These are phyloP conservation scores for Hyperoplus immaculatus DNA, from an alignment of 2,797 vertebrate genomes.

Conservation along the genomic window DNA sequence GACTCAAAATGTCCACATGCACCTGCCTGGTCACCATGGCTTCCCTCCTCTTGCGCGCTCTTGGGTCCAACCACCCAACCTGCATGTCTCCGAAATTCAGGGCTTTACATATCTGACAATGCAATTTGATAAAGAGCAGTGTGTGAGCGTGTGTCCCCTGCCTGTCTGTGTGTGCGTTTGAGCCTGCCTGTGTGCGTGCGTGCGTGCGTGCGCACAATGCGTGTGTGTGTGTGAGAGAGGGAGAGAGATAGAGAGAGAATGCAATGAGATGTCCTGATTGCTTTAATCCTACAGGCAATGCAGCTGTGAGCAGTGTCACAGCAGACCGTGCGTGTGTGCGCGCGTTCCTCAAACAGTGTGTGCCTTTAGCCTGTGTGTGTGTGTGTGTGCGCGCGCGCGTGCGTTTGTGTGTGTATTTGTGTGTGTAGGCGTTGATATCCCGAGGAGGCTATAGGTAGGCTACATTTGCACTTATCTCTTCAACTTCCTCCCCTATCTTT, in stretches of 20 bases:
- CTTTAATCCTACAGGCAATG: constrained; percentile 97
- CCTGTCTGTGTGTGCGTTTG: constrained; percentile 28
- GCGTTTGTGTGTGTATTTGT: constrained; percentile 48
- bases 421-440: constrained; percentile 91
- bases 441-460: constrained; percentile 79
- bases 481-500: constrained; percentile 45
- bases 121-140: constrained; percentile 79
- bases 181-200: constrained; percentile 35
- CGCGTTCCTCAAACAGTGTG: too few relatives aligned
- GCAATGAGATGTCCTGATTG: constrained; percentile 88
- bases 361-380: constrained; percentile 21
- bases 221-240: constrained; percentile 40
- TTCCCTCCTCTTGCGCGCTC: constrained; percentile 36
- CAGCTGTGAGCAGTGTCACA: constrained; percentile 93
- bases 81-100: constrained; percentile 63
- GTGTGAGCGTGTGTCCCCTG: constrained; percentile 40
- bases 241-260: constrained; percentile 69
- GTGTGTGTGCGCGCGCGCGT: constrained; percentile 76
- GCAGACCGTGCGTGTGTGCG: constrained; percentile 58
- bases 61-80: constrained; percentile 53
- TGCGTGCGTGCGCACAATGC: constrained; percentile 48
- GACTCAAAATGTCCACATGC: constrained; percentile 34
- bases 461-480: constrained; percentile 45
- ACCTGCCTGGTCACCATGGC: constrained; percentile 35
- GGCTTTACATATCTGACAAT: constrained; percentile 78